Base-by-base conservation (phyloP, 2,113 vertebrate genomes). In the Pseudorectes ferrugineus region DNA sequence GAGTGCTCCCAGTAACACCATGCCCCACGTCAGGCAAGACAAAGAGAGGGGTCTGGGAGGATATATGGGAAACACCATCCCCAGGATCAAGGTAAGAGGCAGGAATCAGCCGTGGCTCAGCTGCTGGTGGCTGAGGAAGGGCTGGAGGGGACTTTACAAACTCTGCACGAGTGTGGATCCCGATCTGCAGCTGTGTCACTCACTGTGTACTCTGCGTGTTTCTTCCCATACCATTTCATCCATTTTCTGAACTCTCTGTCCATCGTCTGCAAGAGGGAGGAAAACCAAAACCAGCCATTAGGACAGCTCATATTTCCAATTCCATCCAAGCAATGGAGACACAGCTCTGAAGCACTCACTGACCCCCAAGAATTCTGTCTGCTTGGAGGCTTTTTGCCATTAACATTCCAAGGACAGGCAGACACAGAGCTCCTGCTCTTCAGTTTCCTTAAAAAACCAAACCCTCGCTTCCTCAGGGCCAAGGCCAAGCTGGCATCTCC, bases 141-240 rank as follows among this genome's bases (percentile, higher is more conserved):
- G 59, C 17, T 73, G 67, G 42, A 49, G 51, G 52, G n/a, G 68
- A 20, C 55, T 70, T 58, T 6, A 36, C 66, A 92, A 55, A 63
- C 59, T 61, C 72, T 88, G 72, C 33, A 71, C 16, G 49, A 80
- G 38, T n/a, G 58, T 0, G 59, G 77, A 57, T 31, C 45, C 86
- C 19, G 15, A 52, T 24, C 23, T 82, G 22, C 82, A 94, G 95
- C 49, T 71, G 85, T 91, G 86, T 88, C 93, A 99, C 99, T 99
- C 98, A 99, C 99, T 98, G 99, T 99, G 98, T 99, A 99, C 96
- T 99, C 99, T 85, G 99, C 99, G 36, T 99, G 99, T 97, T 99
- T 99, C 97, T 99, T 99, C 88, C 99, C 99, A 97, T 99, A 99
- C 99, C 99, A 99, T 95, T 99, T 99, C 99, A 99, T 99, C 99